Evolutionary conservation across 2,797 vertebrate species (phyloP), one percentile per base, ranked within the genome.

Genomic region (Typhlichthys eigenmanni): DNA sequence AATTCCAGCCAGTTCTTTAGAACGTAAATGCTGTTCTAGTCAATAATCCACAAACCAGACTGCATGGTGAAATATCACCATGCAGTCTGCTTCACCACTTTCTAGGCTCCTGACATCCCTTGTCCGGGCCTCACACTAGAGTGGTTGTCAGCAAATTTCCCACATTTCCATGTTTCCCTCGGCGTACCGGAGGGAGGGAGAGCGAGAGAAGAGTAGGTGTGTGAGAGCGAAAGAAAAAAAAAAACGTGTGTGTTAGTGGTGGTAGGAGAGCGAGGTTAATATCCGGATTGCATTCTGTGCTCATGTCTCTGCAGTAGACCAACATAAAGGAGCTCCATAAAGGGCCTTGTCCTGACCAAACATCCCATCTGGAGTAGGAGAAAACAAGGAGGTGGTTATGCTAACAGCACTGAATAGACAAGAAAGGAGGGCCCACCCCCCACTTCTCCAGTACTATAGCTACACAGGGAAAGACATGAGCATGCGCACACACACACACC

Each of bases 101-200:
- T 82, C 79, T 75, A 76, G 88, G 13, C 56, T 77, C 73, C 61
- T 68, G 19, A 68, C 69, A 64, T 81, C 71, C 76, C 88, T 83
- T 83, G 72, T 85, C 75, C 88, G 90, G 92, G 91, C 91, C 90
- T 82, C 88, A 91, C 79, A 85, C 90, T 91, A 93, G 91, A 93
- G 80, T 54, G 82, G 68, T 75, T 84, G 86, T 79, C 85, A 88
- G 84, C 64, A 84, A 79, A 82, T 84, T 82, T 86, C 34, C 34
- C 34, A 78, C 65, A 88, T 87, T 81, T 91, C 78, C 74, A 91
- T 83, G 74, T 91, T 91, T 89, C 74, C 81, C 75, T 72, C 72
- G 78, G 81, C 72, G 74, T 74, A 66, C 80, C 51, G 14, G n/a
- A 58, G 11, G 54, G 34, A 54, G n/a, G 13, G 32, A 38, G 54